Percentiles rank a stretch among this genome's conserved stretches.
Conservation (phyloP, 2,888 invertebrate species). For the Abscondita cerata region DNA sequence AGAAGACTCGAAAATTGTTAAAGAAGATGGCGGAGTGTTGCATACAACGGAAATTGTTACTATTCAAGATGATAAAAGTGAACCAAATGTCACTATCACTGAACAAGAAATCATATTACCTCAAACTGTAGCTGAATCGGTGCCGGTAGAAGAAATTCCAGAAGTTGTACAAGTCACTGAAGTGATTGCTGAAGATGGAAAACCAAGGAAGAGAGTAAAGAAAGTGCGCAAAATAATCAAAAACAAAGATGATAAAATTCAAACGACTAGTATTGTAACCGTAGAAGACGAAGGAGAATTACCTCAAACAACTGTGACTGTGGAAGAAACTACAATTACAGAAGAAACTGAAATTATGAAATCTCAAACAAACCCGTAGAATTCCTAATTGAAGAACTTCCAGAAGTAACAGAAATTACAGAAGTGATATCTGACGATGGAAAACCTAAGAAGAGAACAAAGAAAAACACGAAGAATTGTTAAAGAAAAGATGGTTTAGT, state of each 20-base stretch:
- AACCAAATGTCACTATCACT: slow-evolving; percentile 10
- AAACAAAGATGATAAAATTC: slow-evolving; percentile 43
- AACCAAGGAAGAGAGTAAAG: slow-evolving; percentile 39
- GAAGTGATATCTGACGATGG: slow-evolving; percentile 29
- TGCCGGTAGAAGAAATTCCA: background rate
- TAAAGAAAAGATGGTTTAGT: slow-evolving; percentile 50
- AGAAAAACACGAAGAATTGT: slow-evolving; percentile 53
- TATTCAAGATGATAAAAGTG: slow-evolving; percentile 45
- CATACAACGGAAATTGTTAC: slow-evolving; percentile 56
- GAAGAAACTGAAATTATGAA: slow-evolving; percentile 17
- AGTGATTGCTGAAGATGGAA: slow-evolving; percentile 38
- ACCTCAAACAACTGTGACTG: slow-evolving; percentile 47
- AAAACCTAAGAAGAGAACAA: slow-evolving; percentile 39
- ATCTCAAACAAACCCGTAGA: slow-evolving; percentile 19
- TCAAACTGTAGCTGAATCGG: background rate
- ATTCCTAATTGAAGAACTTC: slow-evolving; percentile 38
- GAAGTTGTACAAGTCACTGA: slow-evolving; percentile 46
- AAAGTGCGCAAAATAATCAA: slow-evolving; percentile 49
- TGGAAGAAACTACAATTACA: slow-evolving; percentile 29
- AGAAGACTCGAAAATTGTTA: slow-evolving; percentile 56
- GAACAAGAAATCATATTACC: background rate
- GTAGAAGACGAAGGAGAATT: slow-evolving; percentile 52
- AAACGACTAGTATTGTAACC: slow-evolving; percentile 57
- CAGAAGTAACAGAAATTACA: slow-evolving; percentile 30
- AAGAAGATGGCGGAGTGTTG: slow-evolving; percentile 55